Percentiles rank a stretch among this genome's conserved stretches.
Evolutionary conservation across 30 jellyfish, hydroid and myxozoan species (phyloP).

Genomic region (Hydractinia echinata): DNA sequence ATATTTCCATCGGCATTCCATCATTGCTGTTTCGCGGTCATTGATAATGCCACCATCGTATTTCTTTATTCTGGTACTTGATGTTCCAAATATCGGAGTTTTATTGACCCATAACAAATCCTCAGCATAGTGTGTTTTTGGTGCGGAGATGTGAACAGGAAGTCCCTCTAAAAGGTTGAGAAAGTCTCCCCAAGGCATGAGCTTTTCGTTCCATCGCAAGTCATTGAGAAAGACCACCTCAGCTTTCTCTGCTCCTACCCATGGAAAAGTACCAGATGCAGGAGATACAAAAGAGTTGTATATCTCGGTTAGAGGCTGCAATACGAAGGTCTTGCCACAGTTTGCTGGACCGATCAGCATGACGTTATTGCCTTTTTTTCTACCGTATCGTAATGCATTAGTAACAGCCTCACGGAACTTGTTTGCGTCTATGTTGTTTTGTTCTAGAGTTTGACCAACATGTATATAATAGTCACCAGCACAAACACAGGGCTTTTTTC

Average conservation of each 20-base stretch:
- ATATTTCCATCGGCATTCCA: conserved; percentile 1
- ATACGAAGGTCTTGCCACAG: conserved; percentile 16
- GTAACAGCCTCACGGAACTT: not conserved
- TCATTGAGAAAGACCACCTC: conserved; percentile 20
- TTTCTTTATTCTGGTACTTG: not conserved
- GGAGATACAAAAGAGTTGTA: conserved; percentile 1
- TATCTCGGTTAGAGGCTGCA: conserved; percentile 5
- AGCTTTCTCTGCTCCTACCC: conserved; percentile 11
- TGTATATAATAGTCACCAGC: not conserved
- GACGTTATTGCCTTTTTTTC: not conserved
- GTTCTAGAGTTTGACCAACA: not conserved
- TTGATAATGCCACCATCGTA: not conserved
- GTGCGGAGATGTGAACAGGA: not conserved
- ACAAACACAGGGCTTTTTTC: not conserved
- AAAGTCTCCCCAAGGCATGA: conserved; percentile 4
- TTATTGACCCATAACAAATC: not conserved
- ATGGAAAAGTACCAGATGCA: not conserved
- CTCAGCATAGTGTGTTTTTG: conserved; percentile 3
- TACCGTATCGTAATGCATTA: too few relatives aligned
- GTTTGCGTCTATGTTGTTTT: not conserved
- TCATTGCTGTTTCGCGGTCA: conserved; percentile 15
- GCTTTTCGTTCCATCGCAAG: not conserved
- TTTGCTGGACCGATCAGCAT: conserved; percentile 22
- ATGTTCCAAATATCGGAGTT: conserved; percentile 20
- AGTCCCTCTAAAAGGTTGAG: not conserved